These are phyloP conservation scores for Microtus oregoni DNA, from an alignment of 2,113 vertebrate species.

Conservation along the genomic window DNA sequence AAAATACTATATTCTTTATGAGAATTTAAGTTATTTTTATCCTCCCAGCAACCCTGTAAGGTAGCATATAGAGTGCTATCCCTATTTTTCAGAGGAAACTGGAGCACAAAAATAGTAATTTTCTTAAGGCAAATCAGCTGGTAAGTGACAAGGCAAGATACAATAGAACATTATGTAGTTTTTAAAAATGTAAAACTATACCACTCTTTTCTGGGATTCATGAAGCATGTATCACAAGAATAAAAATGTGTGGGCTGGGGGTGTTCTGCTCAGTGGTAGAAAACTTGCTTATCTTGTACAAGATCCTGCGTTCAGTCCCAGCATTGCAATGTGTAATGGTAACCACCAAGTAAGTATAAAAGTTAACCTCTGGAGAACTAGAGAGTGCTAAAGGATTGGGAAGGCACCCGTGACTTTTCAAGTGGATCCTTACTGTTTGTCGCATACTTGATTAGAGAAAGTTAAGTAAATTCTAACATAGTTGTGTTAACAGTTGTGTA, in stretches of 20 bases:
- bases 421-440: neutral
- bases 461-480: slow-evolving; percentile 10
- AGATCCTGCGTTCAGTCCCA: neutral
- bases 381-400: neutral
- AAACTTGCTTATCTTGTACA: neutral
- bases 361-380: slow-evolving; percentile 39
- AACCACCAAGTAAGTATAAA: slow-evolving; percentile 40
- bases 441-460: slow-evolving; percentile 24
- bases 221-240: slow-evolving; percentile 45
- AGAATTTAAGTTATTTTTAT: slow-evolving; percentile 29
- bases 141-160: neutral
- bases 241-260: neutral
- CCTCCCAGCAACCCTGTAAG: neutral
- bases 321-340: neutral
- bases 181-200: slow-evolving; percentile 20
- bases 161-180: slow-evolving; percentile 12
- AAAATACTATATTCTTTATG: neutral
- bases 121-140: neutral
- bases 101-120: slow-evolving; percentile 25
- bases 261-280: neutral
- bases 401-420: neutral
- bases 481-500: neutral
- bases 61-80: neutral
- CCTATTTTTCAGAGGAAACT: slow-evolving; percentile 29
- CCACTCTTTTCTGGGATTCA: neutral